phyloP scores from a whole-genome alignment of 2,113 vertebrate species.

The Macrotus californicus region DNA sequence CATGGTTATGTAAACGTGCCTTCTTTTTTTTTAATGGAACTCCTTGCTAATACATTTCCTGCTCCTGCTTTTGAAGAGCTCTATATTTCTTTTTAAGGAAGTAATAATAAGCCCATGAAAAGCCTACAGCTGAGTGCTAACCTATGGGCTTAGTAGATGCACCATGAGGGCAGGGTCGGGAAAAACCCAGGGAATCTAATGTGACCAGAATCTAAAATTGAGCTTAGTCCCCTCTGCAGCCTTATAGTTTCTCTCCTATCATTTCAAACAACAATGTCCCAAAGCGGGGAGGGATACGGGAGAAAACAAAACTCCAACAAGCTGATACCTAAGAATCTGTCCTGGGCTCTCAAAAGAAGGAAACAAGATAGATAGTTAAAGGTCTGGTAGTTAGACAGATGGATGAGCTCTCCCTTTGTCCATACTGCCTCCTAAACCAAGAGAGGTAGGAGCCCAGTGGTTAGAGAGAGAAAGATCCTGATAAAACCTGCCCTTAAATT shows the following conservation, averaged over 20 bases:
- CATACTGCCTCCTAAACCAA: not conserved
- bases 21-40: constrained; percentile 36
- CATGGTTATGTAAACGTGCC: constrained; percentile 54
- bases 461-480: not conserved
- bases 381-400: not conserved
- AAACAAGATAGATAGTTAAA: not conserved
- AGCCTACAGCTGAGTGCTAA: not conserved
- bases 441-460: not conserved
- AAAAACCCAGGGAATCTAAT: not conserved
- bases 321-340: not conserved
- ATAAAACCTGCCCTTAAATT: not conserved
- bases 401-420: not conserved
- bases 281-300: not conserved
- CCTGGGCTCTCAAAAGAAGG: constrained; percentile 1
- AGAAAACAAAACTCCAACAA: not conserved
- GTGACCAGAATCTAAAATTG: not conserved
- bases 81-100: constrained; percentile 56
- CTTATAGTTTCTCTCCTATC: not conserved
- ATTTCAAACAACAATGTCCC: not conserved
- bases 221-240: not conserved
- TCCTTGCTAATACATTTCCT: constrained; percentile 50
- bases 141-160: not conserved
- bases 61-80: constrained; percentile 1
- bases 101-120: constrained; percentile 39
- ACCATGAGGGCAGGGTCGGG: not conserved